Base-by-base conservation (phyloP, 2,888 invertebrate genomes). In the Caenorhabditis afra region DNA sequence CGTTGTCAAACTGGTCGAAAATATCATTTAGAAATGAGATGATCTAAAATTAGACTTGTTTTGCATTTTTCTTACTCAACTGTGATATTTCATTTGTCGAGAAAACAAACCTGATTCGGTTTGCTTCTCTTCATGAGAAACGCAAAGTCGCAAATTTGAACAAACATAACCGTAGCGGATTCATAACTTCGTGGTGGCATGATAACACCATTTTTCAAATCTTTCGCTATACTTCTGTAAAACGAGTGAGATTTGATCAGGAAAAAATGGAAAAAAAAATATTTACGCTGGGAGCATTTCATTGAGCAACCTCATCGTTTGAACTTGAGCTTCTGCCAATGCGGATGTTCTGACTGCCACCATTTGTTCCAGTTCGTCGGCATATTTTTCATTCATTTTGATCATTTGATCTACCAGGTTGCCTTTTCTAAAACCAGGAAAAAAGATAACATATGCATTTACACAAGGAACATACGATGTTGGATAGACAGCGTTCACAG, bases 351-450 rank as follows among this genome's bases (percentile, higher is more conserved):
- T 66, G n/a, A 87, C 82, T 8, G 79, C 79, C 4, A 89, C 89
- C 55, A 86, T 80, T 49, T 80, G 68, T 62, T 89, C 89, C 61
- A 89, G 62, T 58, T 88, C 85, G 39, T 81, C 73, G 3, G 89
- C 89, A 65, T 89, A 87, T 47, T 84, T 84, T 22, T 87, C 85
- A 75, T 85, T 89, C 86, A 90, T 87, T 22, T 81, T 74, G 23
- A 90, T 81, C 89, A 89, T 89, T 62, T 89, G 89, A 65, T 89
- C 89, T 10, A 90, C 87, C 57, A 89, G 62, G 50, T 89, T 89
- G 29, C 89, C 89, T 65, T 87, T 81, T 44, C 84, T 84, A n/a
- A n/a, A n/a, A n/a, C n/a, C 29, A 70, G n/a, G n/a, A n/a, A n/a
- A n/a, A n/a, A n/a, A n/a, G n/a, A n/a, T 8, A 55, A 58, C 23